Evolutionary conservation across 92 coral and sea anemone species (phyloP).

Genomic region (Actinostola sp.): DNA sequence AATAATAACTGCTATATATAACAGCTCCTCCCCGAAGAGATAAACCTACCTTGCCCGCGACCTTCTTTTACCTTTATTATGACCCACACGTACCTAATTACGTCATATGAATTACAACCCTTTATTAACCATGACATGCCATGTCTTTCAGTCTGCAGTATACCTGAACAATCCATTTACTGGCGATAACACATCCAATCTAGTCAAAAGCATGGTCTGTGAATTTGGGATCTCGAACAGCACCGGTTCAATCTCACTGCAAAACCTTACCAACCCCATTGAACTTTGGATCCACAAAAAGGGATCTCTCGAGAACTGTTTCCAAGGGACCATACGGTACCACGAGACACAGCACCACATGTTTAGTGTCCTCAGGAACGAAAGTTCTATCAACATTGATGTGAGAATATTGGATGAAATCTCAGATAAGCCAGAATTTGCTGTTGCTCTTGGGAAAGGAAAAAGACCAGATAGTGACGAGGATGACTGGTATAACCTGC

Average conservation of each 20-base stretch:
- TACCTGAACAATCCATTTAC: conserved; percentile 32
- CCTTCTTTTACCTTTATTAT: too few relatives aligned
- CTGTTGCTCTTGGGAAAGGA: conserved; percentile 42
- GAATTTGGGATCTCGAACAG: conserved; percentile 30
- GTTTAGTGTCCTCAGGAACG: conserved; percentile 37
- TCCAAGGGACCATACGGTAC: conserved; percentile 27
- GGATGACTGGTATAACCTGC: conserved; percentile 19
- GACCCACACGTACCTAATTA: too few relatives aligned
- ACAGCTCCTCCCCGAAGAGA: too few relatives aligned
- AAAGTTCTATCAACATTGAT: conserved; percentile 59
- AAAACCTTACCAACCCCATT: conserved; percentile 41
- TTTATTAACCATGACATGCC: too few relatives aligned
- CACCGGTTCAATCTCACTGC: conserved; percentile 21
- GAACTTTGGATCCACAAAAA: conserved; percentile 53
- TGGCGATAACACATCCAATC: conserved; percentile 32
- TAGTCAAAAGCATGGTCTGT: conserved; percentile 39
- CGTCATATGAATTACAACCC: too few relatives aligned
- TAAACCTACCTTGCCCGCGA: too few relatives aligned
- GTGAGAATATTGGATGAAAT: conserved; percentile 15
- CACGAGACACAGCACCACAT: conserved; percentile 28
- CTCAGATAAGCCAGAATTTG: conserved; percentile 17
- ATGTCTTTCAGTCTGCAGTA: not conserved
- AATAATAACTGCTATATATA: too few relatives aligned
- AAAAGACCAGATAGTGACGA: conserved; percentile 33
- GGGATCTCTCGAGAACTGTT: conserved; percentile 12